phyloP scores from a whole-genome alignment of 2,113 vertebrate species.

The Haliaeetus leucogaster region DNA sequence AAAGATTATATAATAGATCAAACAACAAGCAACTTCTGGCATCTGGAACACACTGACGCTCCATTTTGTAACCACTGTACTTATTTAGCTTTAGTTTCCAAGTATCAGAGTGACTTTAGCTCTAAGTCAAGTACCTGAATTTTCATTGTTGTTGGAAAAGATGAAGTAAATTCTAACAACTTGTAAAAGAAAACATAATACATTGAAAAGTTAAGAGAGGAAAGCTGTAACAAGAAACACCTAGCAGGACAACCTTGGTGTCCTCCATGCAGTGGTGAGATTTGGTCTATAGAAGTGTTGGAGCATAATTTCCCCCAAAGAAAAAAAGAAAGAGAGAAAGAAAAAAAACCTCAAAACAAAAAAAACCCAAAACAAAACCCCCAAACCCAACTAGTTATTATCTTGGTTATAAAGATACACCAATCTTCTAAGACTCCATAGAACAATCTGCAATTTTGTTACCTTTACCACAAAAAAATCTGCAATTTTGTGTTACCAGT shows the following conservation, averaged over 20 bases:
- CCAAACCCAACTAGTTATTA: background rate
- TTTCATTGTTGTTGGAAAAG: background rate
- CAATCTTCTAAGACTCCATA: background rate
- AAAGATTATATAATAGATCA: background rate
- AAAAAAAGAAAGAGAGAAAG: background rate
- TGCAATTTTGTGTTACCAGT: background rate
- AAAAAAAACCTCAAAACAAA: too few relatives aligned
- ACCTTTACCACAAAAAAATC: background rate
- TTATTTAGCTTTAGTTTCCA: background rate
- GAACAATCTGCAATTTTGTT: background rate
- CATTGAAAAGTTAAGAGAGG: background rate
- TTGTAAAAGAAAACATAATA: background rate
- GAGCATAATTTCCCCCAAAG: background rate
- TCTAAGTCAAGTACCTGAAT: background rate
- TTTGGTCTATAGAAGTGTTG: background rate
- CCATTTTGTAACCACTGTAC: background rate
- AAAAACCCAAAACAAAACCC: too few relatives aligned
- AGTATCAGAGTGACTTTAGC: background rate
- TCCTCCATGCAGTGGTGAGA: background rate
- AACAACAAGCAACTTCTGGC: background rate
- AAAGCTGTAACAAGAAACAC: background rate
- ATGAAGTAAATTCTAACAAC: background rate
- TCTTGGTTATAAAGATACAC: background rate
- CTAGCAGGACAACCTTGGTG: background rate
- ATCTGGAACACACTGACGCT: background rate